Evolutionary conservation across 2,113 vertebrate species (phyloP), one percentile per base, ranked within the genome.

Genomic region (Tichodroma muraria): DNA sequence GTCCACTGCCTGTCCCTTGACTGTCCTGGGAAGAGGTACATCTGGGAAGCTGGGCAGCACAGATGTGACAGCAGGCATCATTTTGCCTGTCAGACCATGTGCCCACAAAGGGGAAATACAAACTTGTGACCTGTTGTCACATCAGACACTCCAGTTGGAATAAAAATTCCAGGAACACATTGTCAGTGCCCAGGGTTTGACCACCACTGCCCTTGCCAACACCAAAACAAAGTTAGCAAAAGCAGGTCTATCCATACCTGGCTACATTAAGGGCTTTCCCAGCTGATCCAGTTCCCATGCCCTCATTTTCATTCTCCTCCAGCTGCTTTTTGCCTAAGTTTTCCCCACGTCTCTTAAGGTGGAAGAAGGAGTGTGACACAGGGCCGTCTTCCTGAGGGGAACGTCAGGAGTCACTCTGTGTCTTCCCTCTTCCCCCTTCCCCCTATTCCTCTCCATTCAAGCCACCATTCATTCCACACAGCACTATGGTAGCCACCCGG

Each of bases 71-170:
- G 31, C 1, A 0, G 47, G 53, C 37, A 64, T 80, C 6, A 1
- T 66, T 89, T 23, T 80, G 86, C 70, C 60, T 22, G 45, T 47
- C 10, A 8, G 42, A 80, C 38, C 8, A 4, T 28, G 25, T 54
- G 49, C 45, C 42, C 49, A 19, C 57, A 71, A 80, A 91, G 15
- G 81, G 19, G 4, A 81, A 71, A 88, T 2, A 1, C 56, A 64
- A 11, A n/a, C 76, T n/a, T 80, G 50, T 70, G 89, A 96, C 93
- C 85, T 91, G 91, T 90, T 94, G 88, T 88, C 83, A 94, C 60
- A 66, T 47, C 49, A 68, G 33, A 42, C 4, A 0, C 25, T 68
- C 52, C 49, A 75, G 69, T 12, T 64, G 64, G 47, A 83, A 49
- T 9, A 63, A 83, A 92, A 95, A 90, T 72, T 94, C 89, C 40